These are phyloP conservation scores for Channallabes apus DNA, from an alignment of 2,797 vertebrate genomes.

Conservation along the genomic window DNA sequence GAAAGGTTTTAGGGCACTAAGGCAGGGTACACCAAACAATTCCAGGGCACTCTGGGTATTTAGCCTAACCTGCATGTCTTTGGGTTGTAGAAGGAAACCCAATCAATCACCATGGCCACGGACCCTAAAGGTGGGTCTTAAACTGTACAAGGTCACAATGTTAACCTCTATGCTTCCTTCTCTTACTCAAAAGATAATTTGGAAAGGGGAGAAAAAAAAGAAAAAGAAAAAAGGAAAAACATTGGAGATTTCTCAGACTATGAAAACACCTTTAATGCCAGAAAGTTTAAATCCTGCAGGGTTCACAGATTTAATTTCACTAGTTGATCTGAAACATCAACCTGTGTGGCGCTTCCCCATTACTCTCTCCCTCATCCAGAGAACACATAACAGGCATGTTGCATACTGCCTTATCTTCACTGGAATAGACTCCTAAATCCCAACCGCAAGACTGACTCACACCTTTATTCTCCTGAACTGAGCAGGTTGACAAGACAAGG, in stretches of 20 bases:
- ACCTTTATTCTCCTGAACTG: constrained; percentile 48
- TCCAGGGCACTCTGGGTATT: no score
- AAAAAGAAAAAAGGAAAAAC: not conserved
- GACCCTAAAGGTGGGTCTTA: no score
- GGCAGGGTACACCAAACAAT: no score
- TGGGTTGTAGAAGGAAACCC: no score
- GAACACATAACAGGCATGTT: constrained; percentile 57
- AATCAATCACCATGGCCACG: no score
- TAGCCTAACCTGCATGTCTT: no score
- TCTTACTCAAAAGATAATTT: not conserved
- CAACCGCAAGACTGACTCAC: constrained; percentile 60
- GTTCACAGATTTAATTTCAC: constrained; percentile 34
- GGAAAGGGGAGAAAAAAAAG: not conserved
- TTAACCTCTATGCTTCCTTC: no score
- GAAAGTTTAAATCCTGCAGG: constrained; percentile 20
- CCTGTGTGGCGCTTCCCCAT: constrained; percentile 8
- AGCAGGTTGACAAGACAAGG: constrained; percentile 37
- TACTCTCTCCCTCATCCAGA: constrained; percentile 9
- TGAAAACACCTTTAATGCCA: not conserved
- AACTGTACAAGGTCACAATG: no score
- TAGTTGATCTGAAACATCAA: constrained; percentile 45
- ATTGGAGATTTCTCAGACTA: not conserved
- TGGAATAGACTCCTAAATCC: constrained; percentile 51
- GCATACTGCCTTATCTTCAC: constrained; percentile 41
- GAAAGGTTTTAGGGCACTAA: no score